These are phyloP conservation scores for Hyppa rectilinea DNA, from an alignment of 2,888 invertebrate genomes.

Conservation along the genomic window DNA sequence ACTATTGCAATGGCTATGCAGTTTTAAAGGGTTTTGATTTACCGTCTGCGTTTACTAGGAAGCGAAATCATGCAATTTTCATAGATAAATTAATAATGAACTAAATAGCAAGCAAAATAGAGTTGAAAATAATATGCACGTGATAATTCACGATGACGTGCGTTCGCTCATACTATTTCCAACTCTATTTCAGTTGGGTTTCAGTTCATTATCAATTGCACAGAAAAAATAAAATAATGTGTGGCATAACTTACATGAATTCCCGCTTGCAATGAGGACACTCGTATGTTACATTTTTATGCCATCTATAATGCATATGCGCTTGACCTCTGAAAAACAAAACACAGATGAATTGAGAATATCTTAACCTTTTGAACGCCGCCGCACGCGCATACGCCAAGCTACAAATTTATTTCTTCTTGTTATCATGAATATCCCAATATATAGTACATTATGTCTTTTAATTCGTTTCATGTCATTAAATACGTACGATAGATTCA, in stretches of 20 bases:
- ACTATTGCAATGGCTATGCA: background rate
- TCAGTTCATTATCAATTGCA: background rate
- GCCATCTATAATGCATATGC: slow-evolving; percentile 83
- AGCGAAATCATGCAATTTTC: background rate
- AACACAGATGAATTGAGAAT: background rate
- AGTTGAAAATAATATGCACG: background rate
- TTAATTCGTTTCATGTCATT: no score
- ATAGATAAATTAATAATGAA: background rate
- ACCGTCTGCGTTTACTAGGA: background rate
- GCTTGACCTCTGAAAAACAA: slow-evolving; percentile 80
- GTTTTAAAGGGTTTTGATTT: background rate
- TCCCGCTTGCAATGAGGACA: slow-evolving; percentile 84
- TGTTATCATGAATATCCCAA: no score
- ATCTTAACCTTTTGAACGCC: no score
- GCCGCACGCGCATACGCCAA: no score
- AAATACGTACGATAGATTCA: no score
- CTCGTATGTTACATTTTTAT: slow-evolving; percentile 84
- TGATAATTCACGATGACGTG: background rate
- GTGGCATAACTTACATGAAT: slow-evolving; percentile 80
- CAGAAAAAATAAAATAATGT: background rate
- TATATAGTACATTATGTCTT: no score
- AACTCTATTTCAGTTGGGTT: background rate
- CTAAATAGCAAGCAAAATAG: background rate
- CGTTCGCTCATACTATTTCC: background rate
- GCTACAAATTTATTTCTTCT: no score